Conservation (phyloP, 2,888 invertebrate genomes). For the Piscicola geometra region DNA sequence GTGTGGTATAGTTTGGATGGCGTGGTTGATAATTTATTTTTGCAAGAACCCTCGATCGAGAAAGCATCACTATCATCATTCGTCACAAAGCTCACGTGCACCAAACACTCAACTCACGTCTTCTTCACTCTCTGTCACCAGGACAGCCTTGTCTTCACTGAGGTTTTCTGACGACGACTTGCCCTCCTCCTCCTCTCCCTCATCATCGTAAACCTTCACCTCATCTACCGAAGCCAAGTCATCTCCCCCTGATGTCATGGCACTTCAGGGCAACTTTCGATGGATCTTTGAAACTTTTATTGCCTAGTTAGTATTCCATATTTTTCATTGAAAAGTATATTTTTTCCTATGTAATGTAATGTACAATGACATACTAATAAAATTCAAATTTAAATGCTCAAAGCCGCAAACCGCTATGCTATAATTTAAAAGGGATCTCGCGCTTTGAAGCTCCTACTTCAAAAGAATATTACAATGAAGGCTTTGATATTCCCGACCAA, state of each 20-base stretch:
- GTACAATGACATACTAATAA: too few species aligned
- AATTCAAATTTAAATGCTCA: not conserved
- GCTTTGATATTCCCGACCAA: too few species aligned
- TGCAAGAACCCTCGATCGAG: too few species aligned
- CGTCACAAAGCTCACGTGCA: too few species aligned
- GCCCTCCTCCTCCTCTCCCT: conserved; percentile 72
- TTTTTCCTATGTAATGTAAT: too few species aligned
- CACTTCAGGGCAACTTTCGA: too few species aligned
- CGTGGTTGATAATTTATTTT: too few species aligned
- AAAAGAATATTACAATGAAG: conserved; percentile 15
- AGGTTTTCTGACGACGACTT: conserved; percentile 76
- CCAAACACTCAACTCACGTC: conserved; percentile 40
- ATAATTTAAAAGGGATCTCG: conserved; percentile 22
- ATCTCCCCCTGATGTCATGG: conserved; percentile 59
- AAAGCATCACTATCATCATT: too few species aligned
- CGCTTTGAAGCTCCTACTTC: conserved; percentile 26
- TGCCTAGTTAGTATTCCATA: too few species aligned
- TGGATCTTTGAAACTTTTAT: too few species aligned
- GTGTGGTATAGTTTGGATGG: too few species aligned
- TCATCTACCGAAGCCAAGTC: conserved; percentile 96
- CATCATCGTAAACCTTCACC: conserved; percentile 95
- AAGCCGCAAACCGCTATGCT: not conserved
- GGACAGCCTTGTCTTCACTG: conserved; percentile 90
- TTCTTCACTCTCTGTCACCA: conserved; percentile 92
- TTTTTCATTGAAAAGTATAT: too few species aligned